phyloP scores from a whole-genome alignment of 2,797 vertebrate genomes.

The Scyliorhinus canicula region DNA sequence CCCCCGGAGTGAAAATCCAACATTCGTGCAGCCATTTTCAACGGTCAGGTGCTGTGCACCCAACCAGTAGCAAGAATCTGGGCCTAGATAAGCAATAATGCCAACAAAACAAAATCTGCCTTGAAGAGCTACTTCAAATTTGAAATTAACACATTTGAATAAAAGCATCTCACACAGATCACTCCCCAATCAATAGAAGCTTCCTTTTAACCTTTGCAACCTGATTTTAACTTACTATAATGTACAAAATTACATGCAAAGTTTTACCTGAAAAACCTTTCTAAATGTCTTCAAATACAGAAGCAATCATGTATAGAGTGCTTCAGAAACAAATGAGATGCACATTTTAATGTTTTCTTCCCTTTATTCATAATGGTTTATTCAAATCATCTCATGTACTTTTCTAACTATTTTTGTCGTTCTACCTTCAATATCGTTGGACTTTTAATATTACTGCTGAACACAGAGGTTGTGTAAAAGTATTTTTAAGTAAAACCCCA shows the following conservation, averaged over 20 bases:
- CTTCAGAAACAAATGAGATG: slow-evolving; percentile 37
- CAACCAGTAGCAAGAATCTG: too few relatives aligned
- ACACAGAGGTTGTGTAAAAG: slow-evolving; percentile 9
- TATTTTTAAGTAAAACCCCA: slow-evolving; percentile 27
- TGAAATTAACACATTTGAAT: slow-evolving; percentile 36
- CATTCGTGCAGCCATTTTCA: too few relatives aligned
- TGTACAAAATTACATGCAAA: slow-evolving; percentile 5
- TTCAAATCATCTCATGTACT: slow-evolving; percentile 33
- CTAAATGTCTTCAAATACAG: slow-evolving; percentile 32
- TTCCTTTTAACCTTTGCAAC: slow-evolving; percentile 31
- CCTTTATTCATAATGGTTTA: slow-evolving; percentile 35
- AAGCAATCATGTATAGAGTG: slow-evolving; percentile 35
- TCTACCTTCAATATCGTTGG: background rate
- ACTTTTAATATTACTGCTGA: background rate
- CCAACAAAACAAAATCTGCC: background rate
- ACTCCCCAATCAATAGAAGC: slow-evolving; percentile 22
- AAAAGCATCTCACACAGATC: slow-evolving; percentile 29
- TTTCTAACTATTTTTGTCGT: slow-evolving; percentile 31
- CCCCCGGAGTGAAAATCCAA: too few relatives aligned
- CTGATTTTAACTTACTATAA: slow-evolving; percentile 32
- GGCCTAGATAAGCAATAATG: background rate
- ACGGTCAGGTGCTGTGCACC: too few relatives aligned
- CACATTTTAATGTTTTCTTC: slow-evolving; percentile 36
- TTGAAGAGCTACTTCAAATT: slow-evolving; percentile 19
- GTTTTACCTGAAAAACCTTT: slow-evolving; percentile 36